A percentile compares a stretch with the other conserved stretches of the same genome.
phyloP scores from a whole-genome alignment of 2,113 vertebrate genomes.

The Rallus limicola region DNA sequence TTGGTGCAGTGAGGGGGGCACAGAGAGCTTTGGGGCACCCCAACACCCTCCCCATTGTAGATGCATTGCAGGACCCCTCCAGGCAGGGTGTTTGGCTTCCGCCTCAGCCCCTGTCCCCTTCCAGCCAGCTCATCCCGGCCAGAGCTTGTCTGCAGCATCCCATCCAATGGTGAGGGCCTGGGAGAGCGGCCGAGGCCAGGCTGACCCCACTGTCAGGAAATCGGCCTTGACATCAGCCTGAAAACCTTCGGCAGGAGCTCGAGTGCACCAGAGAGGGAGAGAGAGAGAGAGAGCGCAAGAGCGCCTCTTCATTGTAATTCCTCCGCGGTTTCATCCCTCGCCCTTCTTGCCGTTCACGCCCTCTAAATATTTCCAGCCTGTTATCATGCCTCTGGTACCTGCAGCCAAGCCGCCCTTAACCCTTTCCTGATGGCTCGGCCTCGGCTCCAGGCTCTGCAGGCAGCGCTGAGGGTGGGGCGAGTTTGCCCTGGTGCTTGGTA shows the following conservation, averaged over 20 bases:
- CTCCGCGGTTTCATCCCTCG: slow-evolving; percentile 42
- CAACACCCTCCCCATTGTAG: neutral
- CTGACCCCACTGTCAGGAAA: slow-evolving; percentile 34
- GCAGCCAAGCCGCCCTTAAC: slow-evolving; percentile 36
- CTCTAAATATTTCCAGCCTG: slow-evolving; percentile 67
- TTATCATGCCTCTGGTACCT: slow-evolving; percentile 64
- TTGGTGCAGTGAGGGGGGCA: neutral
- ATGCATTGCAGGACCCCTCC: neutral
- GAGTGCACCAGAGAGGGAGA: neutral
- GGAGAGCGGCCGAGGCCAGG: neutral
- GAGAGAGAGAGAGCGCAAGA: neutral
- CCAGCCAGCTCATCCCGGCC: neutral
- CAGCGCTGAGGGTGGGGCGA: too few relatives aligned
- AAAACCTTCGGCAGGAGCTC: neutral
- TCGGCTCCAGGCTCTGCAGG: rapidly evolving
- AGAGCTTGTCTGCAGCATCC: neutral
- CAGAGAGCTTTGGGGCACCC: neutral
- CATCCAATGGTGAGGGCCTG: neutral
- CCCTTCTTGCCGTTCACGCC: slow-evolving; percentile 43
- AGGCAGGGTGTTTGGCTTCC: neutral
- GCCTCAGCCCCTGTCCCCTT: neutral
- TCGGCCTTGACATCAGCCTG: slow-evolving; percentile 32
- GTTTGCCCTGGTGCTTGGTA: rapidly evolving
- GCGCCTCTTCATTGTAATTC: slow-evolving; percentile 37
- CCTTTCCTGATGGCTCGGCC: neutral